A percentile compares a stretch with the other conserved stretches of the same genome.
Conservation (phyloP, 2,888 invertebrate genomes). For the Zelleria hepariella region DNA sequence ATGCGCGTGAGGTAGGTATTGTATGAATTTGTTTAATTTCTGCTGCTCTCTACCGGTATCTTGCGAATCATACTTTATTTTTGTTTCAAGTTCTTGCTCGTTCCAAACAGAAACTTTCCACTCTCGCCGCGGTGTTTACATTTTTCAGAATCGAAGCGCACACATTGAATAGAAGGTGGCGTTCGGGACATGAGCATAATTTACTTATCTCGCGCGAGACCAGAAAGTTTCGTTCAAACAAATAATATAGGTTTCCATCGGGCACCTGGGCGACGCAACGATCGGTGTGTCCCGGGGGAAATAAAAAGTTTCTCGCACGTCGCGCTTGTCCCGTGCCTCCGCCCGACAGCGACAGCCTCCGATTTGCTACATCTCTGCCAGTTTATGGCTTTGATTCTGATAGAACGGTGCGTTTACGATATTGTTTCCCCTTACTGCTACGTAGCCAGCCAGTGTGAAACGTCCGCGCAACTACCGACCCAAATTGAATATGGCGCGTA, state of each 20-base stretch:
- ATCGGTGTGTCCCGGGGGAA: constrained; percentile 69
- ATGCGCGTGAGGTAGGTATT: constrained; percentile 27
- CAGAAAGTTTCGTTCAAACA: constrained; percentile 68
- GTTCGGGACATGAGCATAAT: constrained; percentile 61
- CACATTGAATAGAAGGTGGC: constrained; percentile 54
- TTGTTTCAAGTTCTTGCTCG: background rate
- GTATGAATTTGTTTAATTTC: constrained; percentile 36
- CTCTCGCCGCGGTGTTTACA: constrained; percentile 1
- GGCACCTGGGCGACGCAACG: constrained; percentile 64
- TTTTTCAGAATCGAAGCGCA: constrained; percentile 5
- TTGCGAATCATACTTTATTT: background rate
- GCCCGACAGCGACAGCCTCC: constrained; percentile 53
- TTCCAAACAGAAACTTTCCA: background rate
- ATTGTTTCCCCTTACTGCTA: constrained; percentile 55
- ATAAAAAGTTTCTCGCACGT: constrained; percentile 72
- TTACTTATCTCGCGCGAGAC: constrained; percentile 67
- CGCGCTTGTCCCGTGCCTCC: constrained; percentile 65
- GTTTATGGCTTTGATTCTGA: constrained; percentile 65
- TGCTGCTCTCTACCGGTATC: background rate
- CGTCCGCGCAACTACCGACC: constrained; percentile 8
- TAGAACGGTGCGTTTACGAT: constrained; percentile 60
- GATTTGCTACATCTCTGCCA: constrained; percentile 48
- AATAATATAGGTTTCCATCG: constrained; percentile 69
- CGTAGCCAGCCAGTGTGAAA: constrained; percentile 22
- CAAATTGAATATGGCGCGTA: constrained; percentile 8